Evolutionary conservation across 2,113 vertebrate species (phyloP).

Genomic region (cattle (Bos taurus)): DNA sequence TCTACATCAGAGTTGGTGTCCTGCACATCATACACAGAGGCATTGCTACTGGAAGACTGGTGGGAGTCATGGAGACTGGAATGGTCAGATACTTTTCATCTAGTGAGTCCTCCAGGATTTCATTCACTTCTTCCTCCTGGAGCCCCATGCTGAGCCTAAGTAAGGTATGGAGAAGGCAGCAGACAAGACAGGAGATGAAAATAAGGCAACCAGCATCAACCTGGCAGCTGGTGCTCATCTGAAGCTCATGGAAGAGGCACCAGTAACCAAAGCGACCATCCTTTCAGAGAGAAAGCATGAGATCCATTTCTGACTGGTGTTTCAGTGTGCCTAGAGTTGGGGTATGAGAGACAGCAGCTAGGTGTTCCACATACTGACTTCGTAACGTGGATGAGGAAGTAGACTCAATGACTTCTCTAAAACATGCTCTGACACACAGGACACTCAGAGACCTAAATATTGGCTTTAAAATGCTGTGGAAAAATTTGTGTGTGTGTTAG

Average conservation of each 20-base stretch:
- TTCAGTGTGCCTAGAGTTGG: background rate
- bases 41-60: constrained; percentile 80
- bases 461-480: background rate
- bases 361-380: background rate
- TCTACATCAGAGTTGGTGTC: no score
- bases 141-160: constrained; percentile 84
- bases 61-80: constrained; percentile 81
- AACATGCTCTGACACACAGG: background rate
- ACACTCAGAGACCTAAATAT: background rate
- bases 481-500: background rate
- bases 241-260: background rate
- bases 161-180: no score
- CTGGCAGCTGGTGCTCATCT: background rate
- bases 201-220: background rate
- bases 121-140: constrained; percentile 86
- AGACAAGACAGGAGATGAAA: background rate
- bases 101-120: constrained; percentile 83
- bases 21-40: constrained; percentile 75
- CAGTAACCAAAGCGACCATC: background rate
- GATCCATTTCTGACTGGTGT: background rate
- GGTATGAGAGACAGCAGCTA: background rate
- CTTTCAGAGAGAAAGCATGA: background rate
- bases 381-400: background rate
- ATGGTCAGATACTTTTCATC: constrained; percentile 82
- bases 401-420: background rate